Evolutionary conservation across 30 jellyfish, hydroid and myxozoan species (phyloP), one percentile per base, ranked within the genome.

Genomic region (Chrysaora quinquecirrha): DNA sequence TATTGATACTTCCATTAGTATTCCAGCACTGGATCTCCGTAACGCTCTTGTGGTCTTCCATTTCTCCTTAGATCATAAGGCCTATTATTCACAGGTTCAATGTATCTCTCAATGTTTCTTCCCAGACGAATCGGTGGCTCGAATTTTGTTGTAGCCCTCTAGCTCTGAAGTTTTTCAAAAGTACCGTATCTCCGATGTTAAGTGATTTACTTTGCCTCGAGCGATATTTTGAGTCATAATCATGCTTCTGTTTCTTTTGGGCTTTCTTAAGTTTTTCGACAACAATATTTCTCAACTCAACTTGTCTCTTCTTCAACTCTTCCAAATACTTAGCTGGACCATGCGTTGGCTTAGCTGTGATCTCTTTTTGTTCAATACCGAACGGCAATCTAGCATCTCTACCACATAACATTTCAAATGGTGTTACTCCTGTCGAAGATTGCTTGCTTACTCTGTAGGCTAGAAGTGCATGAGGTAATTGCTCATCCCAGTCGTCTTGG

Each of bases 331-430:
- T 18, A 19, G 14, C 64, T 14, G 62, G 62, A 4, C 64, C 62
- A 34, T 31, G 80, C 3, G 80, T 68, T 34, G 80, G 80, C 25
- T 30, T 68, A 18, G 0, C 14, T 12, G 2, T 2, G 3, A 30
- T 20, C n/a, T 31, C 80, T 4, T 30, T 30, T 1, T 30, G 48
- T 3, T 34, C 62, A 10, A 56, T 63, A 75, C 71, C 79, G 34
- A 75, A 24, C 28, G 76, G 79, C 12, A 75, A 14, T 22, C 86
- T 49, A 12, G 87, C 49, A 7, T 79, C 74, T 18, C 87, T 75
- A 6, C 90, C 90, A 68, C 64, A 79, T 20, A 79, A 30, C 83
- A 79, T 16, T n/a, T 34, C 64, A 64, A 79, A 79, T 4, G 90
- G 90, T 21, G 90, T 18, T 2, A n/a, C 50, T 30, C 83, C 83